Evolutionary conservation across 2,888 invertebrate species (phyloP), one percentile per base, ranked within the genome.

Genomic region (Galeopsomyia nigrocyanea): DNA sequence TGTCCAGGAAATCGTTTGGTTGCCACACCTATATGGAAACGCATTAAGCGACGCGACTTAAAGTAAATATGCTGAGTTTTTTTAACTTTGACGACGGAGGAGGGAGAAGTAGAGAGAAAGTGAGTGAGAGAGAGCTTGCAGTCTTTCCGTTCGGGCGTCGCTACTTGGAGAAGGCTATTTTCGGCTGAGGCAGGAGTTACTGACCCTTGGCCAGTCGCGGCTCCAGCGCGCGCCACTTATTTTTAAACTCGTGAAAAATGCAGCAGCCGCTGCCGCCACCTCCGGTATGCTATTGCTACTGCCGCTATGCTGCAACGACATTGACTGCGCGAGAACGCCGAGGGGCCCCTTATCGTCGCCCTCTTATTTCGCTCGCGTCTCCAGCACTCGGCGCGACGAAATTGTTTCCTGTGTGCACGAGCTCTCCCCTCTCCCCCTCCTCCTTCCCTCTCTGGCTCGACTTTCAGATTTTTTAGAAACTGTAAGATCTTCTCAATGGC

Each of bases 161-260:
- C 66, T 47, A 17, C 78, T 79, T 75, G 75, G 72, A 10, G 39
- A 39, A 39, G 13, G 82, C 82, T 84, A 84, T 84, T 84, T 83
- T 84, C 81, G 80, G 78, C 76, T 75, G 79, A 82, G 81, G 80
- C 81, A 80, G 82, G 82, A 84, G 86, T 86, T 80, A 86, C 82
- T 86, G 86, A 86, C 86, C 86, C 83, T 84, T 86, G 86, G 85
- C 82, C 85, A 86, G 85, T 85, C 31, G 56, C 17, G 13, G 62
- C 47, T 46, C 55, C 19, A 31, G 50, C n/a, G 80, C 77, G 77
- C 78, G 80, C 79, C 81, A 79, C 79, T 81, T 85, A 84, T 86
- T 86, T 86, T 84, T 85, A 83, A 84, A 82, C 82, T 76, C 72
- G 61, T 79, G 83, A 85, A 85, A 85, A 85, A 84, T 84, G 84